Conservation (phyloP, 2,113 vertebrate genomes). For the Willisornis vidua region DNA sequence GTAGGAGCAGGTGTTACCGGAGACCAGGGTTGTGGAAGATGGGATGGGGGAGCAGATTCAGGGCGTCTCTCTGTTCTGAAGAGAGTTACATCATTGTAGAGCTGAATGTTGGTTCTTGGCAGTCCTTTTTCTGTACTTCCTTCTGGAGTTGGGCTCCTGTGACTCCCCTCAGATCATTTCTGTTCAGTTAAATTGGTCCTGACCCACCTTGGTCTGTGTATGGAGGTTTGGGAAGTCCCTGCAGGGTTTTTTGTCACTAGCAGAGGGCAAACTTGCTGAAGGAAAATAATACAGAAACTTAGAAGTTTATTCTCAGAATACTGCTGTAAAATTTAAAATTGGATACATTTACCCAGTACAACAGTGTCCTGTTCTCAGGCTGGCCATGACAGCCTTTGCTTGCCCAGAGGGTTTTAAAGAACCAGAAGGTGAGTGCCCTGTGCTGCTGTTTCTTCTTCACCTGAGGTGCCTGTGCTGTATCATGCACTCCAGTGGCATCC, state of each 20-base stretch:
- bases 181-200: background rate
- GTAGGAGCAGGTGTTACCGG: background rate
- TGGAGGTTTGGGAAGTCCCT: background rate
- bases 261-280: background rate
- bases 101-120: background rate
- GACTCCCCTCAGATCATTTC: background rate
- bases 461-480: background rate
- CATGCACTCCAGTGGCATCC: rapidly evolving
- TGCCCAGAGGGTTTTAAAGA: background rate
- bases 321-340: background rate
- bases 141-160: background rate
- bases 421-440: too few relatives aligned
- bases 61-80: background rate
- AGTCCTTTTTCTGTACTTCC: background rate
- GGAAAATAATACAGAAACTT: background rate
- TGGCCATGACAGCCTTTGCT: background rate
- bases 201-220: too few relatives aligned
- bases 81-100: background rate
- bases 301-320: background rate
- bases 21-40: background rate
- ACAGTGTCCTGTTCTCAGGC: too few relatives aligned
- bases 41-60: too few relatives aligned
- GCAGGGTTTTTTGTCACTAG: background rate
- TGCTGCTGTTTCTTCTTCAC: background rate
- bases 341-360: background rate